Evolutionary conservation across 2,797 vertebrate species (phyloP), one percentile per base, ranked within the genome.

Genomic region (Salmo trutta): DNA sequence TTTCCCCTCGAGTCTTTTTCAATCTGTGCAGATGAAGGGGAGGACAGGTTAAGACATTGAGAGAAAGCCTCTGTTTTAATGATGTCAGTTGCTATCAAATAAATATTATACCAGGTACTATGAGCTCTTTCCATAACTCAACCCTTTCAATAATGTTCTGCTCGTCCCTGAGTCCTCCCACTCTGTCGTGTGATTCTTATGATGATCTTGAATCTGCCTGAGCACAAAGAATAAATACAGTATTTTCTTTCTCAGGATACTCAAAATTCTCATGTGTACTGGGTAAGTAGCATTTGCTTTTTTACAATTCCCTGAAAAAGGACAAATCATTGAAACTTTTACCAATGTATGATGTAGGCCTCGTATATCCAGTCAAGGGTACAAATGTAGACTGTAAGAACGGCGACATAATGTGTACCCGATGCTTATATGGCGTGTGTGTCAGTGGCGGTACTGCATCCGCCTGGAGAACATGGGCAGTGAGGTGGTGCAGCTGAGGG

Each of bases 201-300:
- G 19, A 62, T 62, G n/a, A 2, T 21, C 19, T 21, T 62, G 7
- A 21, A 62, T 62, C 54, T 56, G 53, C 52, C 15, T 16, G 67
- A 5, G 36, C 15, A 29, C 51, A 54, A 12, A 29, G 0, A 54
- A 6, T 53, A 3, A 54, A 70, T 6, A 21, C 27, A 52, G 3
- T 47, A 47, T 3, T 71, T 62, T 67, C 81, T 1, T 86, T 80
- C 72, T 77, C 89, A 99, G 98, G 98, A 99, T 93, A 97, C 98
- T 76, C 98, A 99, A 91, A 99, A 98, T 91, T 98, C 98, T 21
- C 97, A 98, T 0, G 98, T 99, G 52, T 99, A 99, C 84, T 99
- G 98, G 98, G 98, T 99, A 88, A 97, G 97, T 95, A 86, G 7
- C 41, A 29, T 7, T 14, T 53, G 10, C 8, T 47, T 47, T 47